phyloP scores from a whole-genome alignment of 1,140 invertebrate genomes.

The Trinorchestia longiramus region DNA sequence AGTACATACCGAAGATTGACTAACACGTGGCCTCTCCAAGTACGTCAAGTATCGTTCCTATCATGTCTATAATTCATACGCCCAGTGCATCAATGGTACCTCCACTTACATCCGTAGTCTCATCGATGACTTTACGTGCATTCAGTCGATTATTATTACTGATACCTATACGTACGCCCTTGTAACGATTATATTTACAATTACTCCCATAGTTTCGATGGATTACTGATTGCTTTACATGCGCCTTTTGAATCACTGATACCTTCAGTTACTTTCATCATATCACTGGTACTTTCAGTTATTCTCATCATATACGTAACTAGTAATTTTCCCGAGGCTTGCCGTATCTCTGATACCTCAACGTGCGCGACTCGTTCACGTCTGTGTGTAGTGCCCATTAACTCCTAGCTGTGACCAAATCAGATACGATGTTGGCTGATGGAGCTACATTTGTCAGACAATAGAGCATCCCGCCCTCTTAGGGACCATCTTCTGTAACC shows the following conservation, averaged over 20 bases:
- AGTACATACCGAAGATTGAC: too few species aligned
- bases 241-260: too few species aligned
- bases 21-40: too few species aligned
- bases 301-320: too few species aligned
- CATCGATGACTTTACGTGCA: too few species aligned
- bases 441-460: neutral
- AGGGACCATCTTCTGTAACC: neutral
- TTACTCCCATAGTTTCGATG: neutral
- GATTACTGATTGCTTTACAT: neutral
- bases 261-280: too few species aligned
- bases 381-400: neutral
- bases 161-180: neutral
- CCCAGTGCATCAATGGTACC: too few species aligned
- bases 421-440: neutral
- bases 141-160: too few species aligned
- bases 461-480: neutral
- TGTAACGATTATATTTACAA: neutral
- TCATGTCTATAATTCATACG: too few species aligned
- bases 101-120: too few species aligned
- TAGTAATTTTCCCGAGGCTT: neutral
- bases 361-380: neutral
- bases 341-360: neutral
- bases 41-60: too few species aligned
- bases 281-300: too few species aligned
- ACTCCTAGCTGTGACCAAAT: neutral